Base-by-base conservation (phyloP, 2,888 invertebrate genomes). In the Drosophila parthenogenetica region DNA sequence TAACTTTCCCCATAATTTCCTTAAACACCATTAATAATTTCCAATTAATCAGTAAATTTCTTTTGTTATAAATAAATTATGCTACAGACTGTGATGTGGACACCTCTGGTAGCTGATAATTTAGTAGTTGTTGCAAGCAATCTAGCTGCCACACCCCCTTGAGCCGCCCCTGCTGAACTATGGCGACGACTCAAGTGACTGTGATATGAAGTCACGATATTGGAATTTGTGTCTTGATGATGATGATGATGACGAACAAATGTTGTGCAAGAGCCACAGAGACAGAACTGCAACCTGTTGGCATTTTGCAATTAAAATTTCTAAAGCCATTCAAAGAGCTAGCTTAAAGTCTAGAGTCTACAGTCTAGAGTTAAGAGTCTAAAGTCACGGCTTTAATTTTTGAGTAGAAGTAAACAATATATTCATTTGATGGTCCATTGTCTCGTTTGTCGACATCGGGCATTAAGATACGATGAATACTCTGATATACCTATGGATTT, bases 171-270 rank as follows among this genome's bases (percentile, higher is more conserved):
- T 29, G 29, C 25, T 25, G 25, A 7, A 25, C 25, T 25, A 25
- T 7, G 22, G 5, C 11, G 11, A 54, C 60, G 58, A 54, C 48
- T 43, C 14, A 54, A 64, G 58, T 64, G 64, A 69, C 69, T 76
- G 58, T 73, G 72, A 68, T 73, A 79, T 87, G 87, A 85, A 86
- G 71, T 86, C 85, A 86, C 77, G 67, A 67, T 74, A 85, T 83
- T 81, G 87, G 87, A 85, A 86, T 87, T 76, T 85, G 62, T 77
- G 73, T 73, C 75, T 81, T 66, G 68, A 61, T 70, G 59, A 67
- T 35, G 70, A 66, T 68, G 75, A 73, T 74, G 77, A 72, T 58
- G 78, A 79, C 29, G 59, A 74, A 72, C 62, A 42, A 73, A 69
- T 61, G 59, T 72, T 79, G 81, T 69, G 81, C 81, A 79, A 81